These are phyloP conservation scores for Argyrosomus regius DNA, from an alignment of 2,797 vertebrate species.

Conservation along the genomic window DNA sequence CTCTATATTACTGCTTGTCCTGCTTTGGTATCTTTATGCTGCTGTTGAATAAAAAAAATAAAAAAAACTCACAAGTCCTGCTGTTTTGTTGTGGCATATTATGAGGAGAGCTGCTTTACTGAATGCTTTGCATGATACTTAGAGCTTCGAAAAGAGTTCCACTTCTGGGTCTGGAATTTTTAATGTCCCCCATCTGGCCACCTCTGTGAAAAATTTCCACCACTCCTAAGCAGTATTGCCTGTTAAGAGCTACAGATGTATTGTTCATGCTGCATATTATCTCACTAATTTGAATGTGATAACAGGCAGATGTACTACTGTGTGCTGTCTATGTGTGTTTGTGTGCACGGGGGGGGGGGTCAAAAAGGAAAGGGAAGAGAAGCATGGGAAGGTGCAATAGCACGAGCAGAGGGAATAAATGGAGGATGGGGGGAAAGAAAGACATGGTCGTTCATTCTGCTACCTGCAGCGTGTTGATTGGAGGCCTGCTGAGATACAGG, in stretches of 20 bases:
- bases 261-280: constrained; percentile 7
- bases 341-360: no score
- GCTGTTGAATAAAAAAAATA: constrained; percentile 8
- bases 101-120: background rate
- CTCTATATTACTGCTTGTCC: constrained; percentile 44
- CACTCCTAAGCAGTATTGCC: background rate
- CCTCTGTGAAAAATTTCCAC: no score
- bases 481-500: constrained; percentile 47
- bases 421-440: constrained; percentile 14
- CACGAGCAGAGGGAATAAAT: constrained; percentile 16
- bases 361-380: background rate
- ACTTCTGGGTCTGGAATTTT: background rate
- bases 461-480: constrained; percentile 47
- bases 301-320: background rate
- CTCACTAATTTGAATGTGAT: constrained; percentile 18
- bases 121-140: background rate
- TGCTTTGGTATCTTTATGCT: constrained; percentile 49
- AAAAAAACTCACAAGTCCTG: constrained; percentile 10
- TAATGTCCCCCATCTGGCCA: no score
- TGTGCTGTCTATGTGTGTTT: no score
- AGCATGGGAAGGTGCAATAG: background rate
- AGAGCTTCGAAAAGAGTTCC: background rate
- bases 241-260: background rate
- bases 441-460: constrained; percentile 13
- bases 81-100: background rate